phyloP scores from a whole-genome alignment of 2,888 invertebrate species.

The Venusia cambrica region DNA sequence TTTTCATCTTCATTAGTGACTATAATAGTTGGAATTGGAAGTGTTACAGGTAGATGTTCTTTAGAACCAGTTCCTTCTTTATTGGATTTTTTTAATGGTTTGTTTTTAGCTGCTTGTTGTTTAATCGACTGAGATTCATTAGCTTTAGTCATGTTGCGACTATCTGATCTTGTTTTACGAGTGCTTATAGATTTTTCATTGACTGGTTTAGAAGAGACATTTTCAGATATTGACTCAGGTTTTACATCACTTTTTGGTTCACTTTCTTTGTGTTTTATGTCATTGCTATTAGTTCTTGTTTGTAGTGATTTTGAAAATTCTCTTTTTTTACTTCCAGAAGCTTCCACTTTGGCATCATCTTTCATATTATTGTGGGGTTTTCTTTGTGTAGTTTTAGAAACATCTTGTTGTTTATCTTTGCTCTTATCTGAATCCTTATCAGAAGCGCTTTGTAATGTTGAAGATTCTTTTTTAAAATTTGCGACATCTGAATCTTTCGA shows the following conservation, averaged over 20 bases:
- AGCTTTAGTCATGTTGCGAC: constrained; percentile 1
- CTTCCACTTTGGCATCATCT: constrained; percentile 17
- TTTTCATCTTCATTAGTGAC: constrained; percentile 42
- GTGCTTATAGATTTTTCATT: constrained; percentile 9
- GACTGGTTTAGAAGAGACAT: neutral
- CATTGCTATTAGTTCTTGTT: constrained; percentile 10
- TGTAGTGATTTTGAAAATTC: constrained; percentile 11
- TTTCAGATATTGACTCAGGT: constrained; percentile 8
- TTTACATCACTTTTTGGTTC: no score
- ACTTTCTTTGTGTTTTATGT: neutral
- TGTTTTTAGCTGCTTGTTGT: constrained; percentile 18
- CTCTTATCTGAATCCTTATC: neutral
- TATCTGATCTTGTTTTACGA: constrained; percentile 28
- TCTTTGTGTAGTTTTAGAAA: neutral
- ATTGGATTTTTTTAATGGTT: no score
- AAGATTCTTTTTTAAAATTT: constrained; percentile 7
- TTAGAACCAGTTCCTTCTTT: no score
- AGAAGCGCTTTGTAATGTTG: constrained; percentile 1
- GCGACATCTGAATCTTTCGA: constrained; percentile 13
- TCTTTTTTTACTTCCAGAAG: constrained; percentile 14
- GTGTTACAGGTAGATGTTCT: no score
- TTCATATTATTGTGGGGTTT: constrained; percentile 9
- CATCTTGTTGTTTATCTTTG: constrained; percentile 1
- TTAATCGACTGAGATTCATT: constrained; percentile 5
- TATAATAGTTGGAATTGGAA: constrained; percentile 52